phyloP scores from a whole-genome alignment of 2,888 invertebrate genomes.

The Dendrolimus pini region DNA sequence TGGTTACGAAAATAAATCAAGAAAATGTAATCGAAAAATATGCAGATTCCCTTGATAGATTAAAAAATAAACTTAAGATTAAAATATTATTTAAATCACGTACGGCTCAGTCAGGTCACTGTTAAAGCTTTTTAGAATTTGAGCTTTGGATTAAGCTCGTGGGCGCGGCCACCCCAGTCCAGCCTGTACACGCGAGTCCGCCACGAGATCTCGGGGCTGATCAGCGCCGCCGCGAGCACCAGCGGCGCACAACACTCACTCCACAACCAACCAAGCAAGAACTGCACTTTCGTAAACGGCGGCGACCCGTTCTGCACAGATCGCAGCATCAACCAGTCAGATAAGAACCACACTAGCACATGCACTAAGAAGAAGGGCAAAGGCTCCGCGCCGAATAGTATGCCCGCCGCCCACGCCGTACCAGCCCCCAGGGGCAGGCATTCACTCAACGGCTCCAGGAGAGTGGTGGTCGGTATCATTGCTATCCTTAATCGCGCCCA shows the following conservation, averaged over 20 bases:
- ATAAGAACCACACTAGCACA: conserved; percentile 94
- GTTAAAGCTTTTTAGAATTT: conserved; percentile 78
- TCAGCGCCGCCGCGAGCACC: conserved; percentile 90
- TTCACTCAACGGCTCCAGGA: conserved; percentile 96
- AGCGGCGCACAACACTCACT: conserved; percentile 94
- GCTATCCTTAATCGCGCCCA: conserved; percentile 98
- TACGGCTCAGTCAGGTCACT: background rate
- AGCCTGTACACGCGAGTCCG: conserved; percentile 92
- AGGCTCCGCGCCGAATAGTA: conserved; percentile 91
- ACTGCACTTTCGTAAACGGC: conserved; percentile 96
- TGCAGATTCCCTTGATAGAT: background rate
- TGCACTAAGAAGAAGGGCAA: conserved; percentile 95
- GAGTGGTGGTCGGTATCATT: conserved; percentile 94
- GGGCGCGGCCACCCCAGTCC: conserved; percentile 96
- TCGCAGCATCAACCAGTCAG: conserved; percentile 95
- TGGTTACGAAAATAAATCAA: too few species aligned
- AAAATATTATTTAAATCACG: conserved; percentile 27
- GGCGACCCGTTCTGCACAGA: conserved; percentile 94
- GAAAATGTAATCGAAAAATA: background rate
- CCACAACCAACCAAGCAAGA: conserved; percentile 95
- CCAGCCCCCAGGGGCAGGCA: conserved; percentile 95
- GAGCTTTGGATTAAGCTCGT: conserved; percentile 87
- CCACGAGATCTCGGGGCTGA: conserved; percentile 95
- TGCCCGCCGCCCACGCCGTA: conserved; percentile 90
- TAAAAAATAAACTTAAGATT: conserved; percentile 51